phyloP scores from a whole-genome alignment of 2,113 vertebrate species.

The Entomyzon cyanotis region DNA sequence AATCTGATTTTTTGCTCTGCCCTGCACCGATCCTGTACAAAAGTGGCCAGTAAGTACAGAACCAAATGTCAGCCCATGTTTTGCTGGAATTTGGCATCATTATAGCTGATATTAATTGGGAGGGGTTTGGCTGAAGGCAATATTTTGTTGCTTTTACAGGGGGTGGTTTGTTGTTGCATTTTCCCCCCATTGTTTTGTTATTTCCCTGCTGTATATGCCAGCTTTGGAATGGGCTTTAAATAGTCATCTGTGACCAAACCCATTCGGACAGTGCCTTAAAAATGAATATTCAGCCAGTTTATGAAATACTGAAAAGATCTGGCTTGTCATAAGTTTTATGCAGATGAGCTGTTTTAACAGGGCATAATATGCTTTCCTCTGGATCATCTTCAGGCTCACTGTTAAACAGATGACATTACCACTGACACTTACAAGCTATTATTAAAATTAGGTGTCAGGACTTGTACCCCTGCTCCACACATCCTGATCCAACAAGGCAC shows the following conservation, averaged over 20 bases:
- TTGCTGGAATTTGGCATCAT: neutral
- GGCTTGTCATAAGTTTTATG: slow-evolving; percentile 45
- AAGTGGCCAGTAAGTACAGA: slow-evolving; percentile 91
- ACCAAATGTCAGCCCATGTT: neutral
- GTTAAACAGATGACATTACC: slow-evolving; percentile 45
- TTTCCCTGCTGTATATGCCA: neutral
- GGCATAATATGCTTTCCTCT: slow-evolving; percentile 27
- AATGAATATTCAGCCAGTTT: slow-evolving; percentile 33
- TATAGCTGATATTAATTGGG: neutral
- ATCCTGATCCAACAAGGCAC: neutral
- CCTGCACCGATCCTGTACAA: slow-evolving; percentile 85
- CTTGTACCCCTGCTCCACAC: neutral
- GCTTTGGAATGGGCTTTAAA: slow-evolving; percentile 4
- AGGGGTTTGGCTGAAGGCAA: neutral
- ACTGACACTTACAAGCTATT: slow-evolving; percentile 63
- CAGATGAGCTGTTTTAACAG: slow-evolving; percentile 51
- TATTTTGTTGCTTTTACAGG: neutral
- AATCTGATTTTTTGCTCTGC: slow-evolving; percentile 85
- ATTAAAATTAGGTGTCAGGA: slow-evolving; percentile 59
- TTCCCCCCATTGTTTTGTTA: neutral
- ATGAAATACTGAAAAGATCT: slow-evolving; percentile 25
- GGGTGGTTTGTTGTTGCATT: neutral
- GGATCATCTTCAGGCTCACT: slow-evolving; percentile 29
- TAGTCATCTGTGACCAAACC: slow-evolving; percentile 13
- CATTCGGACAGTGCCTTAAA: slow-evolving; percentile 34